Base-by-base conservation (phyloP, 2,113 vertebrate genomes). In the Erythrolamprus reginae region DNA sequence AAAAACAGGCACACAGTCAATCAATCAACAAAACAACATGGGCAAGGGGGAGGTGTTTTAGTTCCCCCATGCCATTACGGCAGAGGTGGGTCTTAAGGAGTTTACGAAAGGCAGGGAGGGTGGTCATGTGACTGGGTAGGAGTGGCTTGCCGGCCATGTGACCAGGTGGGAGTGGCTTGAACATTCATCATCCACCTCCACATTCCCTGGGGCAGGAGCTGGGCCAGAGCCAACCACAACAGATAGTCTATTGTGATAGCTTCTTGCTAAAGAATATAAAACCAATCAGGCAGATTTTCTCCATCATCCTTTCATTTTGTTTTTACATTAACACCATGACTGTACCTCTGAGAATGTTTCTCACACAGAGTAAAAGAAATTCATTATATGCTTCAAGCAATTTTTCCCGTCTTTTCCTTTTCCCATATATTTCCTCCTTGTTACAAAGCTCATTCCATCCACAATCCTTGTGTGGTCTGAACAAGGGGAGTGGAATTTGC, bases 401-500 rank as follows among this genome's bases (percentile, higher is more conserved):
- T 1, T 47, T n/a, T 47, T 61, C 90, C 85, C 88, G 0, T 23
- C 21, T 48, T 77, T 7, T 38, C 47, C 89, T 93, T 50, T 33
- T 90, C 48, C 0, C 2, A 86, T 92, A 90, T n/a, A 94, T 87
- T 93, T 93, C 0, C 0, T 84, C 91, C 94, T 82, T 95, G 95
- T 92, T 94, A 91, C 89, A 93, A 58, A 91, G 92, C 95, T 96
- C 96, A 96, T 94, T 50, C 0, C 86, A 94, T 96, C 89, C 95
- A 93, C 95, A 93, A 93, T 95, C 95, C 87, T 92, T 93, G 94
- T 94, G 93, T 95, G 94, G 95, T 93, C 94, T 84, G 88, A 23
- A 33, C 65, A 84, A 94, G 89, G 89, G 89, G 90, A 86, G 8
- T 95, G 91, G 38, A 95, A 95, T 82, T 94, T 95, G 96, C 95